Base-by-base conservation (phyloP, 2,888 invertebrate genomes). In the Netelia inedita region DNA sequence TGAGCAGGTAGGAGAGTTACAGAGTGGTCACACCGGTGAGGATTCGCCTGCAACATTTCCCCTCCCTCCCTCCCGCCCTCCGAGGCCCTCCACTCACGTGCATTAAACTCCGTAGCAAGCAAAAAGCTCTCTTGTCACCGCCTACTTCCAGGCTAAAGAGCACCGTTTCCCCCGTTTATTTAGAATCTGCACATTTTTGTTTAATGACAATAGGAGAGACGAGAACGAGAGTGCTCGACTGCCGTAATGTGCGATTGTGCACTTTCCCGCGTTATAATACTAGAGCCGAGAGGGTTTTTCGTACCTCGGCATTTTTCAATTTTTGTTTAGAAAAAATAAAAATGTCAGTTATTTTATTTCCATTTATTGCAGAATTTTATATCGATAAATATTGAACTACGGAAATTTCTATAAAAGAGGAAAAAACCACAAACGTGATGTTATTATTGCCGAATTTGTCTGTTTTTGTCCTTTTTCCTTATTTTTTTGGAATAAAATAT, bases 101-200 rank as follows among this genome's bases (percentile, higher is more conserved):
- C 57, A 59, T 68, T 46, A 46, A 66, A 55, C 46, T 21, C 41
- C 9, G 59, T 59, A 61, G 73, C 61, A 11, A 43, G 61, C 50
- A 66, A 76, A 66, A 78, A 41, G 57, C 57, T 57, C 73, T 71
- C 81, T 80, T 79, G 83, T 86, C 83, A 79, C 59, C 82, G 83
- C 83, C 86, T 76, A 83, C 85, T 83, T 82, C 73, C 82, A 84
- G 82, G 50, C 80, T 81, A 72, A 81, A 83, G 78, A 63, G 75
- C 71, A 63, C 72, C 50, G 80, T 80, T 83, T 82, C 79, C 82
- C 61, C 75, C 80, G 83, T 84, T 84, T 80, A 84, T 84, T 76
- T 73, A 76, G 50, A 80, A 80, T 80, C 83, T 80, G 83, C 83
- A 72, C 76, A 72, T 76, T 80, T 80, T 76, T 76, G 55, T 79